Conservation (phyloP, 2,113 vertebrate species). For the Fregetta grallaria region DNA sequence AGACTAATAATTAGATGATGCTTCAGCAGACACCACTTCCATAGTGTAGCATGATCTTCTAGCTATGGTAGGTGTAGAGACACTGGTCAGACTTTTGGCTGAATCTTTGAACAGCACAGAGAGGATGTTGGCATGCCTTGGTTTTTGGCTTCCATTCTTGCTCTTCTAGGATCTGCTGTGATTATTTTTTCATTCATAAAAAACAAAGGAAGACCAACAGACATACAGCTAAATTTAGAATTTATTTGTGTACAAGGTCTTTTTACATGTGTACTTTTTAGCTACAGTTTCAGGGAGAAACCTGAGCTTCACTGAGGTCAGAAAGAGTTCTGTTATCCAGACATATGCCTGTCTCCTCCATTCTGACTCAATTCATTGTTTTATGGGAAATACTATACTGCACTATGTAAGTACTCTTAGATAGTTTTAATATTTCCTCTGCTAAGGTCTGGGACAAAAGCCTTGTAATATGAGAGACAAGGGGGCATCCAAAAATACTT, state of each 20-base stretch:
- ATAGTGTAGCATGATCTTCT: not conserved
- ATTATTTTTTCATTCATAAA: slow-evolving; percentile 21
- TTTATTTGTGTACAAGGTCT: not conserved
- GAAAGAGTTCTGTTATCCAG: not conserved
- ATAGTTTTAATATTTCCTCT: not conserved
- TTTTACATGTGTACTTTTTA: not conserved
- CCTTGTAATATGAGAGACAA: not conserved
- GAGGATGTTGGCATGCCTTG: not conserved
- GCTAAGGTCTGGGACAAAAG: not conserved
- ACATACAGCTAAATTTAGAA: slow-evolving; percentile 1
- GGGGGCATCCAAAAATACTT: not conserved
- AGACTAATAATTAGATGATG: not conserved
- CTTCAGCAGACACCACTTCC: not conserved
- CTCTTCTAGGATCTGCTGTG: not conserved
- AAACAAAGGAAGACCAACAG: not conserved
- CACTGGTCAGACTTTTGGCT: not conserved
- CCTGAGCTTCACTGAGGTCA: not conserved
- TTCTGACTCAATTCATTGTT: not conserved
- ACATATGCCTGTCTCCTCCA: not conserved
- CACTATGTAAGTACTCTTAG: not conserved
- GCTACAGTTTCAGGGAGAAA: not conserved
- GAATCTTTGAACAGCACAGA: not conserved
- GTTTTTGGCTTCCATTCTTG: not conserved
- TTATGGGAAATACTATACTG: not conserved
- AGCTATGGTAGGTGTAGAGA: not conserved